These are phyloP conservation scores for Cyclargus thomasi DNA, from an alignment of 1,140 invertebrate genomes.

Conservation along the genomic window DNA sequence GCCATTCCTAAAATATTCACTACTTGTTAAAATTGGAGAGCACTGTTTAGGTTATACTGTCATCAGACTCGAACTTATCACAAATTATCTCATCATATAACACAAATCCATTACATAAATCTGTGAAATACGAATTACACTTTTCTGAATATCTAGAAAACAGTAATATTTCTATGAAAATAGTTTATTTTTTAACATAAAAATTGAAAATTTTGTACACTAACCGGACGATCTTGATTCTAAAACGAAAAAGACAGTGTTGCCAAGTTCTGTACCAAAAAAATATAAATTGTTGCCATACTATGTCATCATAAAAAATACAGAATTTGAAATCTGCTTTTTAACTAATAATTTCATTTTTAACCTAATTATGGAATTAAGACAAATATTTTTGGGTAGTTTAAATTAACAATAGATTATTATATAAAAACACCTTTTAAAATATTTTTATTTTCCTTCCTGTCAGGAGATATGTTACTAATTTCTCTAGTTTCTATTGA, in stretches of 20 bases:
- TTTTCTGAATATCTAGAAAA: background rate
- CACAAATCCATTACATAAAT: conserved; percentile 36
- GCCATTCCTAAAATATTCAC: conserved; percentile 78
- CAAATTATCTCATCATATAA: conserved; percentile 39
- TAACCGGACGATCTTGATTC: conserved; percentile 56
- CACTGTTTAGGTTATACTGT: conserved; percentile 64
- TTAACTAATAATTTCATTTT: too few relatives aligned
- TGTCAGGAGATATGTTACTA: too few relatives aligned
- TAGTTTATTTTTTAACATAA: conserved; percentile 26
- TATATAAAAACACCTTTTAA: too few relatives aligned
- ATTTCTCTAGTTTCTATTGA: too few relatives aligned
- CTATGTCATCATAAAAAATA: too few relatives aligned
- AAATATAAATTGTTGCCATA: background rate
- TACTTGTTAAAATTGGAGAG: conserved; percentile 30
- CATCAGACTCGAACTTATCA: conserved; percentile 46
- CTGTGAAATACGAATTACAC: background rate
- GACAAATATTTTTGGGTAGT: too few relatives aligned
- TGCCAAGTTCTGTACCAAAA: conserved; percentile 31
- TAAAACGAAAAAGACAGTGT: conserved; percentile 55
- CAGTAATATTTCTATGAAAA: conserved; percentile 23
- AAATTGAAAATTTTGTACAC: conserved; percentile 43
- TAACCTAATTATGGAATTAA: too few relatives aligned
- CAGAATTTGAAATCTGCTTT: too few relatives aligned
- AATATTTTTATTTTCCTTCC: too few relatives aligned
- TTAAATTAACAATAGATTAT: too few relatives aligned